Conservation (phyloP, 1,140 invertebrate genomes). For the Eubasilissa regina region DNA sequence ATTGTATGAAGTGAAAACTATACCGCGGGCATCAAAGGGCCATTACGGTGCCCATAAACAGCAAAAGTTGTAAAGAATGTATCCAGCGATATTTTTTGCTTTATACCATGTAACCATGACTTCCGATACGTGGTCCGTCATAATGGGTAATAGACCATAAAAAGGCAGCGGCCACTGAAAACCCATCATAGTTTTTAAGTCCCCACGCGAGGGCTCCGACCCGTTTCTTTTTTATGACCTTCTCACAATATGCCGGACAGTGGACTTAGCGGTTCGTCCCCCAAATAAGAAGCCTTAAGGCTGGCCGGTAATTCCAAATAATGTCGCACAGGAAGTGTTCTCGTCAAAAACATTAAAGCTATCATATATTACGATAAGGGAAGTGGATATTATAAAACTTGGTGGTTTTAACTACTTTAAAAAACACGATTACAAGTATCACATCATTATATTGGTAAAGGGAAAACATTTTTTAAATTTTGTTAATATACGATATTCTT, state of each 20-base stretch:
- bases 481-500: no score
- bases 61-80: constrained; percentile 13
- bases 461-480: no score
- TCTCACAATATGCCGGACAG: constrained; percentile 31
- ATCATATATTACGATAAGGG: no score
- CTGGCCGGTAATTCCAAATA: no score
- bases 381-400: no score
- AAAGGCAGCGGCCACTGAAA: constrained; percentile 6
- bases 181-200: constrained; percentile 35
- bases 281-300: neutral
- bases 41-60: constrained; percentile 4
- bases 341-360: no score
- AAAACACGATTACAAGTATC: no score
- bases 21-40: neutral
- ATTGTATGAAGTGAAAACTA: neutral
- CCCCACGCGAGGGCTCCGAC: constrained; percentile 5
- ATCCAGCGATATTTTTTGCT: constrained; percentile 37
- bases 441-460: no score
- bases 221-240: constrained; percentile 31
- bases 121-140: constrained; percentile 28
- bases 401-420: no score
- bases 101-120: constrained; percentile 21
- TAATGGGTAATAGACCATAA: constrained; percentile 32
- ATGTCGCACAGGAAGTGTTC: no score
- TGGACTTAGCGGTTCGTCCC: constrained; percentile 10